These are phyloP conservation scores for Thomomys bottae DNA, from an alignment of 2,113 vertebrate genomes.

Conservation along the genomic window DNA sequence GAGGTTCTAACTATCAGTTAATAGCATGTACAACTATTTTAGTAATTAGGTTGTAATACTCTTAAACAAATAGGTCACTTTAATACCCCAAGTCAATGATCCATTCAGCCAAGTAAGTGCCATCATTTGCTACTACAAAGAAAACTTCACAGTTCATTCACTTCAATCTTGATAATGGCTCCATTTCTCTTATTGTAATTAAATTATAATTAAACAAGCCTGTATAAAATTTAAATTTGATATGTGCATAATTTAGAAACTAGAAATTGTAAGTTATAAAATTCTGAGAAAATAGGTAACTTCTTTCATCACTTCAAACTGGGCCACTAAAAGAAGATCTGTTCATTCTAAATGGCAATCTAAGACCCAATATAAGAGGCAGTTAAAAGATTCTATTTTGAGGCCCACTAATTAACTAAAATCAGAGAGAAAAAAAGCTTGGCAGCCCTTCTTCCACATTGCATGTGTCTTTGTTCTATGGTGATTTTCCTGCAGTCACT, in stretches of 20 bases:
- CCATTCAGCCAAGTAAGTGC: constrained; percentile 70
- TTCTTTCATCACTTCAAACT: not conserved
- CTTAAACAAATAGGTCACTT: constrained; percentile 75
- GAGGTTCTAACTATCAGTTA: constrained; percentile 36
- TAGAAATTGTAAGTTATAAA: not conserved
- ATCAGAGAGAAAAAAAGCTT: too few species aligned
- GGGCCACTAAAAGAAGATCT: not conserved
- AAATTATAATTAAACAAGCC: constrained; percentile 68
- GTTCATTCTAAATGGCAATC: not conserved
- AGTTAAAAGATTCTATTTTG: too few species aligned
- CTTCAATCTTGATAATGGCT: constrained; percentile 71
- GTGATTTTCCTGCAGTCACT: too few species aligned
- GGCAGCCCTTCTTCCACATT: too few species aligned
- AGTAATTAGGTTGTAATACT: constrained; percentile 68
- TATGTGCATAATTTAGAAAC: constrained; percentile 55
- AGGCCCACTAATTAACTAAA: too few species aligned
- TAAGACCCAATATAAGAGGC: not conserved
- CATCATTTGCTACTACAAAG: constrained; percentile 77
- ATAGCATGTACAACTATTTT: constrained; percentile 22
- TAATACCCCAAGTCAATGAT: constrained; percentile 76
- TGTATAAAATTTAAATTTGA: constrained; percentile 33
- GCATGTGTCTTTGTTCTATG: too few species aligned
- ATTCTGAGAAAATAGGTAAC: not conserved
- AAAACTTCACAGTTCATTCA: constrained; percentile 75
- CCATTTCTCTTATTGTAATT: constrained; percentile 71